phyloP scores from a whole-genome alignment of 2,797 vertebrate genomes.

The Scyliorhinus canicula region DNA sequence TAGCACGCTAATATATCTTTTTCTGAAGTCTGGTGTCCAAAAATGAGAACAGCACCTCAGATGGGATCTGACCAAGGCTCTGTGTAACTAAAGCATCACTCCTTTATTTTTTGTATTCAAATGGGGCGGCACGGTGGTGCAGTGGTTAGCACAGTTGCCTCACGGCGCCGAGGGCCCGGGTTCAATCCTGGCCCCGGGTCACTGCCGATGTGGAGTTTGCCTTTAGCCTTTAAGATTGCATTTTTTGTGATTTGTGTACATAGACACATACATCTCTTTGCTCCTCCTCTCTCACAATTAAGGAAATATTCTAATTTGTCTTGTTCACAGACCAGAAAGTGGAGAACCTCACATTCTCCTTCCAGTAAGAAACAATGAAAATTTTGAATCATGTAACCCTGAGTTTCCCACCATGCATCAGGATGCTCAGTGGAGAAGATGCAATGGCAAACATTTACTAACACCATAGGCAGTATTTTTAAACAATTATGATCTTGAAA shows the following conservation, averaged over 20 bases:
- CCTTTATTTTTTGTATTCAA: not conserved
- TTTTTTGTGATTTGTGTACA: not conserved
- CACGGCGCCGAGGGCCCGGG: no score
- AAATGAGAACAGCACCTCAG: not conserved
- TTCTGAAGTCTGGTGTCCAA: not conserved
- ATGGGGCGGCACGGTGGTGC: no score
- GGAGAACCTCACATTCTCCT: not conserved
- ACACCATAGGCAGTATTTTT: not conserved
- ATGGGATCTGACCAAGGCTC: not conserved
- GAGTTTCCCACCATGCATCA: not conserved
- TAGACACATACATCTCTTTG: not conserved
- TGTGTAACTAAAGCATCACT: not conserved
- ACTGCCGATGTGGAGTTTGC: no score
- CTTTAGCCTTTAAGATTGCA: not conserved
- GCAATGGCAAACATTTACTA: not conserved
- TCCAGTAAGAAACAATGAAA: not conserved
- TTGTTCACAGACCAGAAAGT: not conserved
- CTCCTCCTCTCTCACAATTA: not conserved
- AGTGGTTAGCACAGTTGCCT: no score
- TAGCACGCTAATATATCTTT: not conserved
- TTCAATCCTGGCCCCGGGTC: no score
- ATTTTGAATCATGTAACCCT: not conserved
- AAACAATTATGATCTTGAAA: conserved; percentile 22
- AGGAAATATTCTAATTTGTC: not conserved
- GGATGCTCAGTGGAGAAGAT: not conserved